phyloP scores from a whole-genome alignment of 2,113 vertebrate genomes.

The Mixornis gularis region DNA sequence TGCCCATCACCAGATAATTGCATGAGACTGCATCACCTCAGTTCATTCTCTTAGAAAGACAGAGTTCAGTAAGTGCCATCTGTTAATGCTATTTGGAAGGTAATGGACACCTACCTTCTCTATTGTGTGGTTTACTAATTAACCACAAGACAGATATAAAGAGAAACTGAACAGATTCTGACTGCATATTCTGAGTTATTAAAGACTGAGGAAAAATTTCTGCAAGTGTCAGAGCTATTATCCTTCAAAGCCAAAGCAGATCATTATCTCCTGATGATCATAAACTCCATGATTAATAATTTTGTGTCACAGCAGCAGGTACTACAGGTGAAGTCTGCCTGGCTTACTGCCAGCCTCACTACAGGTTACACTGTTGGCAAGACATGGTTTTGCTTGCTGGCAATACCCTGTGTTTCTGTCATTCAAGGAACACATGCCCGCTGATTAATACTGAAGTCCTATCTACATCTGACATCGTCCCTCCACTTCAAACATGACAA shows the following conservation, averaged over 20 bases:
- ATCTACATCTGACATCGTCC: background rate
- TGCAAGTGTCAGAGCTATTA: background rate
- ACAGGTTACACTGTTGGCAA: background rate
- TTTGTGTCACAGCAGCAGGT: background rate
- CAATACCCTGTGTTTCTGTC: background rate
- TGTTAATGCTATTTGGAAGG: background rate
- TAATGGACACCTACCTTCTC: background rate
- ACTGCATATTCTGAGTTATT: background rate
- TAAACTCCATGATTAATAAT: background rate
- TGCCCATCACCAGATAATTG: background rate
- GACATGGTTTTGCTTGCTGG: background rate
- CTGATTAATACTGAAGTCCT: background rate
- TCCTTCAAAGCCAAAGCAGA: background rate
- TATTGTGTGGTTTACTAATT: background rate
- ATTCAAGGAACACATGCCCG: background rate
- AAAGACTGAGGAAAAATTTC: background rate
- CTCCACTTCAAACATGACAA: background rate
- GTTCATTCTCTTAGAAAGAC: background rate
- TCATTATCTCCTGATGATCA: background rate
- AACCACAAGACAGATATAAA: background rate
- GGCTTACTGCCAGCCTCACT: background rate
- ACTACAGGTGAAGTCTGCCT: background rate
- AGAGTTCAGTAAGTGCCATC: background rate
- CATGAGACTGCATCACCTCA: background rate
- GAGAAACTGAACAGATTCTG: background rate